phyloP scores from a whole-genome alignment of 2,113 vertebrate genomes.

The Cervus canadensis region DNA sequence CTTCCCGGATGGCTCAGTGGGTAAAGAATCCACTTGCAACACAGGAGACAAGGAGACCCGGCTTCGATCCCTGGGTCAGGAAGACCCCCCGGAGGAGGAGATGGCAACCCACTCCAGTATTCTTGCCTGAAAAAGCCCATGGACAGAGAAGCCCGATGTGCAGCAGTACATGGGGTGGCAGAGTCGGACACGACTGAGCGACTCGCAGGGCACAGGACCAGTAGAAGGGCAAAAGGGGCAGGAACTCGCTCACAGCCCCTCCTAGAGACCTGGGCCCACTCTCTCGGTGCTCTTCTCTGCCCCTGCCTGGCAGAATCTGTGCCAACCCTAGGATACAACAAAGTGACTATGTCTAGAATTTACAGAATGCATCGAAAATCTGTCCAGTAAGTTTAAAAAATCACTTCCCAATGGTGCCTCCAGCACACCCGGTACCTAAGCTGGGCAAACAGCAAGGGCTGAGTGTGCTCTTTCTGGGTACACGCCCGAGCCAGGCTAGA shows the following conservation, averaged over 20 bases:
- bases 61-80: not conserved
- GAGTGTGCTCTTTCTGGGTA: not conserved
- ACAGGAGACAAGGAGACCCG: not conserved
- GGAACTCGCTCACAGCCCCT: not conserved
- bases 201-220: not conserved
- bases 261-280: not conserved
- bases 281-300: not conserved
- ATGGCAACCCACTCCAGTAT: not conserved
- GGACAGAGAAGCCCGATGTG: not conserved
- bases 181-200: not conserved
- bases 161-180: not conserved
- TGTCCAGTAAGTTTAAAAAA: not conserved
- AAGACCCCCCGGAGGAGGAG: not conserved
- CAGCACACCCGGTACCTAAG: rapidly evolving
- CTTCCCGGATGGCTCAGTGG: not conserved
- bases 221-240: not conserved
- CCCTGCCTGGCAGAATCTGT: not conserved
- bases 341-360: not conserved
- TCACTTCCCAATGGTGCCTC: not conserved
- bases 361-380: not conserved
- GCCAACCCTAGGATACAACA: no score
- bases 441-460: not conserved
- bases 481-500: not conserved
- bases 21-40: not conserved
- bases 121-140: not conserved